phyloP scores from a whole-genome alignment of 2,113 vertebrate genomes.

The Numida meleagris region DNA sequence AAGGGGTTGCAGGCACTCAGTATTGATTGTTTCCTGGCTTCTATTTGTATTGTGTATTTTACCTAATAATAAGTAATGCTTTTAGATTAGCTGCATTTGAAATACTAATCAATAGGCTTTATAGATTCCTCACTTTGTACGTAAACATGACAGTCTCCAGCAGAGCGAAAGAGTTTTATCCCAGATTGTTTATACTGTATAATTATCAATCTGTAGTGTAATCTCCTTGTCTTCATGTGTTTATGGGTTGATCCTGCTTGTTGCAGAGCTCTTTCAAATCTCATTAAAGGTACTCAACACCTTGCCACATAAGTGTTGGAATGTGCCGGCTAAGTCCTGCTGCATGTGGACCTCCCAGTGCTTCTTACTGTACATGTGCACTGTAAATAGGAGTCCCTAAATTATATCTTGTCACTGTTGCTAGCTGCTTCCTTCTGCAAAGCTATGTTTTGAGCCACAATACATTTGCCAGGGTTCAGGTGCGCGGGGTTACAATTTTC shows the following conservation, averaged over 20 bases:
- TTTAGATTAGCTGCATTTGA: background rate
- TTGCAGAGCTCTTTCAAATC: slow-evolving; percentile 5
- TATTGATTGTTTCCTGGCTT: background rate
- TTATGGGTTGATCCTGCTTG: background rate
- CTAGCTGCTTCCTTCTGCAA: background rate
- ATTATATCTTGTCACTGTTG: background rate
- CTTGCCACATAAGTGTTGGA: background rate
- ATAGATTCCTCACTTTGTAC: background rate
- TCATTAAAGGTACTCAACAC: slow-evolving; percentile 4
- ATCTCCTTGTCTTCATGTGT: slow-evolving; percentile 4
- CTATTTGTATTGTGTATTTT: slow-evolving; percentile 18
- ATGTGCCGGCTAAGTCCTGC: background rate
- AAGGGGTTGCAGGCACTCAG: background rate
- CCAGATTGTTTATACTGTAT: background rate
- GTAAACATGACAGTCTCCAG: slow-evolving; percentile 2
- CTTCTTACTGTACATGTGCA: background rate
- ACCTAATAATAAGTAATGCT: slow-evolving; percentile 56
- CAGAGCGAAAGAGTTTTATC: background rate
- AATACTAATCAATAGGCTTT: slow-evolving; percentile 40
- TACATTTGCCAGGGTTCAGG: background rate
- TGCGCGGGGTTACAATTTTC: background rate
- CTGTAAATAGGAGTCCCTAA: background rate
- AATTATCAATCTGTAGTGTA: slow-evolving; percentile 42
- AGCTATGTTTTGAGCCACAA: background rate
- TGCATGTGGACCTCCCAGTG: background rate